Evolutionary conservation across 2,888 invertebrate species (phyloP).

Genomic region (Orthosia gracilis): DNA sequence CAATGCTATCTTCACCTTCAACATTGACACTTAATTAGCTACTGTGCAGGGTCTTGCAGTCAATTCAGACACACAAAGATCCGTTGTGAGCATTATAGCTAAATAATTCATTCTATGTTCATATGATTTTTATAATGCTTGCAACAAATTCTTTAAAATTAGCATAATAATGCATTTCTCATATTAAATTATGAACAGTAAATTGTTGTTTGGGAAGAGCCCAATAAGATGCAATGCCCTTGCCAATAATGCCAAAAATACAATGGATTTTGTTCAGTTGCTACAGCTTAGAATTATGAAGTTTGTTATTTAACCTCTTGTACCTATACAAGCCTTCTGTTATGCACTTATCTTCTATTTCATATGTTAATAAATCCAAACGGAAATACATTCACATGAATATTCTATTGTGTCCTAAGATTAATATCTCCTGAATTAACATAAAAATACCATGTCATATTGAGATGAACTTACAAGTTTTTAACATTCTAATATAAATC

Average conservation of each 20-base stretch:
- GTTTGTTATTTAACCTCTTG: neutral
- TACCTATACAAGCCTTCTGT: neutral
- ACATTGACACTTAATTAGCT: too few relatives aligned
- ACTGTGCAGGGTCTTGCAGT: too few relatives aligned
- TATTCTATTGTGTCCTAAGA: constrained; percentile 43
- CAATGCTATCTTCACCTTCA: too few relatives aligned
- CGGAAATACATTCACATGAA: neutral
- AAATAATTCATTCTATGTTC: neutral
- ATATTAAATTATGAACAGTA: neutral
- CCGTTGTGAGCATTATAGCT: too few relatives aligned
- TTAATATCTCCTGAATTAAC: constrained; percentile 53
- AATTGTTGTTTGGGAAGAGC: too few relatives aligned
- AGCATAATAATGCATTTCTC: neutral
- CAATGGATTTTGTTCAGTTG: neutral
- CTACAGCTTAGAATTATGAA: neutral
- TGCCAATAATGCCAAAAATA: too few relatives aligned
- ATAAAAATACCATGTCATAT: constrained; percentile 47
- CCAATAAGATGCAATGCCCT: too few relatives aligned
- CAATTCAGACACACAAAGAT: too few relatives aligned
- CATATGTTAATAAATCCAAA: constrained; percentile 41
- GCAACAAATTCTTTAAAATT: neutral
- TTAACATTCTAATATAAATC: constrained; percentile 29
- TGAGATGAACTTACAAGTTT: constrained; percentile 14
- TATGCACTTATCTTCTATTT: neutral
- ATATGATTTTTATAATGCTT: neutral